Base-by-base conservation (phyloP, 1,140 invertebrate species). In the Aphis craccivora region DNA sequence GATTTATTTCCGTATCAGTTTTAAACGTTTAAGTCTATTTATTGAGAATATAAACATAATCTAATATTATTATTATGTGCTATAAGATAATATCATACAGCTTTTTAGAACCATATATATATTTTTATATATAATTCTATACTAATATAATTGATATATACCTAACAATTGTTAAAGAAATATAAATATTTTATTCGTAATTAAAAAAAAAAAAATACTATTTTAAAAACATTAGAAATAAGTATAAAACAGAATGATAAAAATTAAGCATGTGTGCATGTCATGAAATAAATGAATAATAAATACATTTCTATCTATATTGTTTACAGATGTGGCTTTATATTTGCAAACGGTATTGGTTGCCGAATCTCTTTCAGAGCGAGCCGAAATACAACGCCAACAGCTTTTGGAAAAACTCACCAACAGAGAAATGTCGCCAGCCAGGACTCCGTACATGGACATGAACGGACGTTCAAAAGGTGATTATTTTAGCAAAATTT, bases 301-400 rank as follows among this genome's bases (percentile, higher is more conserved):
- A n/a, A 67, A 76, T n/a, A 5, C 4, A n/a, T 76, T n/a, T 76
- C 4, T 86, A n/a, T 45, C 9, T 7, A 14, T 7, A 14, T 84
- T 53, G 67, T 86, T 92, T 53, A 22, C 81, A 93, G 91, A 93
- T 55, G 81, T 93, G 48, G 23, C 55, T 51, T 2, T 86, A 55
- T 93, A 93, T 30, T 93, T 93, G 8, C 48, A 93, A 93, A 93
- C 91, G 9, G 91, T 93, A 2, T 55, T 93, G 81, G 91, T 83
- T 6, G 35, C 67, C 23, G 91, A 93, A 93, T 40, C 43, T 2
- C 48, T 93, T n/a, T 93, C 91, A 3, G 91, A 93, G 35, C 81
- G 81, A 86, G 91, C 91, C 25, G 91, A 93, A 53, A 51, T 55
- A 25, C 91, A 93, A 55, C 91, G 91, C 9, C 43, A 84, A 84